Percentiles rank a stretch among this genome's conserved stretches.
phyloP scores from a whole-genome alignment of 2,113 vertebrate species.

The Ursus arctos region DNA sequence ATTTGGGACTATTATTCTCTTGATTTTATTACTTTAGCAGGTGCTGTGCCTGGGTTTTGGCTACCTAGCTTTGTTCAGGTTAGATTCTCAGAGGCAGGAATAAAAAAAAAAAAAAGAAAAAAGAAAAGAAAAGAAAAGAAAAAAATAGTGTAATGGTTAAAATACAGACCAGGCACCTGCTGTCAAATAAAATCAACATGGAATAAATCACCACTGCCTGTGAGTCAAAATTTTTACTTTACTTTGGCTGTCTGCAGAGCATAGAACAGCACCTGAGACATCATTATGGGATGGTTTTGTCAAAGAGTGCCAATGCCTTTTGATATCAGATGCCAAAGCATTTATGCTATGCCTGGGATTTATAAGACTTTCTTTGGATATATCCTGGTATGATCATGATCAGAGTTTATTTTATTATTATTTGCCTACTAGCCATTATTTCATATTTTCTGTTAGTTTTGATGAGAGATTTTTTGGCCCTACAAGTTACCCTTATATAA shows the following conservation, averaged over 20 bases:
- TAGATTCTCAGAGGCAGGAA: constrained; percentile 39
- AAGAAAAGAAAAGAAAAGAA: not conserved
- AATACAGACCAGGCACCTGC: constrained; percentile 56
- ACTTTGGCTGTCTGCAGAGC: not conserved
- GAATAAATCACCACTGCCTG: not conserved
- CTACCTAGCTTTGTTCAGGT: not conserved
- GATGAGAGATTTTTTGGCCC: constrained; percentile 14
- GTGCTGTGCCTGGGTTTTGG: not conserved
- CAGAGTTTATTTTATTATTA: not conserved
- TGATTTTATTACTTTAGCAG: constrained; percentile 72
- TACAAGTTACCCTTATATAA: not conserved
- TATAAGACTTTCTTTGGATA: not conserved
- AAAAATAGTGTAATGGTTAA: constrained; percentile 22
- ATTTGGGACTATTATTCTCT: constrained; percentile 66
- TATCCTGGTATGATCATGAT: not conserved
- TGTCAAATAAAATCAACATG: constrained; percentile 74
- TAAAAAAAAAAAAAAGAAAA: not conserved
- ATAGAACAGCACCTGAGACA: not conserved
- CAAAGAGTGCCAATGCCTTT: not conserved
- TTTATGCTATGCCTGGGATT: not conserved
- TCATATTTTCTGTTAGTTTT: not conserved
- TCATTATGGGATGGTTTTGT: not conserved
- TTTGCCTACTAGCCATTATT: not conserved
- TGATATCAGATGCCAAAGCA: not conserved
- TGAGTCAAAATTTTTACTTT: not conserved